Evolutionary conservation across 1,140 invertebrate species (phyloP).

Genomic region (Paraescarpia echinospica): DNA sequence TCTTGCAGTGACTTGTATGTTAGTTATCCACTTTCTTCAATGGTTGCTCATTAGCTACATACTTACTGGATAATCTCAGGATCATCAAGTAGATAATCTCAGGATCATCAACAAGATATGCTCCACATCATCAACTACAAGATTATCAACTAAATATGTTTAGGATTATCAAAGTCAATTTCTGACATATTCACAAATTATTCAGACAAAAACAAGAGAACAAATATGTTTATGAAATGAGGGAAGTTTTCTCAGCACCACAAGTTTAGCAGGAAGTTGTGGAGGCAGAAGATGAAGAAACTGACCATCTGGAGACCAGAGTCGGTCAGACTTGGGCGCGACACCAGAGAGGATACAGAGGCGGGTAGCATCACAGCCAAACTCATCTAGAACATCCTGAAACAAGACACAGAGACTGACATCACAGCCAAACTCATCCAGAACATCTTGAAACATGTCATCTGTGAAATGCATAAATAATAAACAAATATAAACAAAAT

Average conservation of each 20-base stretch:
- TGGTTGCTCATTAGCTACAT: neutral
- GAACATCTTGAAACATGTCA: slow-evolving; percentile 70
- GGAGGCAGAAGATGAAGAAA: neutral
- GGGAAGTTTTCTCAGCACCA: neutral
- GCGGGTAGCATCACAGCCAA: slow-evolving; percentile 86
- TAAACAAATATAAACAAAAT: too few relatives aligned
- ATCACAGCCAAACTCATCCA: slow-evolving; percentile 83
- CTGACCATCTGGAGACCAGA: slow-evolving; percentile 81
- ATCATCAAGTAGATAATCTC: too few relatives aligned
- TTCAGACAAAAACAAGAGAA: slow-evolving; percentile 66
- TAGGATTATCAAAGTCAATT: neutral
- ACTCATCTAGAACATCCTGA: slow-evolving; percentile 70
- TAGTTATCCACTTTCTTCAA: neutral
- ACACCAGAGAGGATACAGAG: slow-evolving; percentile 84
- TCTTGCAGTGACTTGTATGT: neutral
- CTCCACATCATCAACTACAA: too few relatives aligned
- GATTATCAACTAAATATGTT: neutral
- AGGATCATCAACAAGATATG: neutral
- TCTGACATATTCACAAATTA: slow-evolving; percentile 36
- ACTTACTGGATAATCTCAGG: too few relatives aligned
- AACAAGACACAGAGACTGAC: slow-evolving; percentile 86
- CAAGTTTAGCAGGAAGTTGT: too few relatives aligned
- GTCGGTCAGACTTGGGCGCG: slow-evolving; percentile 78
- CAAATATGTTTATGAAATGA: neutral
- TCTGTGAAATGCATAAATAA: too few relatives aligned